Evolutionary conservation across 2,888 invertebrate genomes (phyloP).

Genomic region (Luperina nickerlii): DNA sequence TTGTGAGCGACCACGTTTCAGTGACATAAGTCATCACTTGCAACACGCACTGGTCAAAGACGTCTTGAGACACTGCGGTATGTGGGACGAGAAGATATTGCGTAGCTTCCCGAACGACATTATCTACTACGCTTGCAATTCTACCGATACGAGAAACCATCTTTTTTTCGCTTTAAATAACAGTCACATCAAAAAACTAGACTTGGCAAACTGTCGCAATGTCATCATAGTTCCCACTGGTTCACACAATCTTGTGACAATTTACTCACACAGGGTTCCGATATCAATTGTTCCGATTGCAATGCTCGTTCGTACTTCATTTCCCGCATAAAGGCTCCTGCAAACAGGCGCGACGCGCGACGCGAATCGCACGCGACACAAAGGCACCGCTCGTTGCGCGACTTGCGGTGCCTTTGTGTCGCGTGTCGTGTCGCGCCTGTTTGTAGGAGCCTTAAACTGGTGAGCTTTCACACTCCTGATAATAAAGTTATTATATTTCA

Average conservation of each 20-base stretch:
- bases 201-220: neutral
- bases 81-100: no score
- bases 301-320: conserved; percentile 9
- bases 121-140: neutral
- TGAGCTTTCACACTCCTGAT: conserved; percentile 13
- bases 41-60: no score
- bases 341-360: no score
- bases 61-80: no score
- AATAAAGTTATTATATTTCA: conserved; percentile 25
- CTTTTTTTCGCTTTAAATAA: neutral
- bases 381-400: no score
- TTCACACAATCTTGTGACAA: neutral
- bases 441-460: no score
- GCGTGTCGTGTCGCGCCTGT: no score
- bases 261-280: neutral
- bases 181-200: neutral
- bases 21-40: no score
- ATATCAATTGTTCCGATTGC: conserved; percentile 1
- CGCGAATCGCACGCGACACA: no score
- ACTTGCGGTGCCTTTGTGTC: no score
- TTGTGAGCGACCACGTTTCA: no score
- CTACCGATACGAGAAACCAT: neutral
- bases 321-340: neutral
- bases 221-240: neutral
- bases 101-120: no score